Percentiles rank a stretch among this genome's conserved stretches.
Evolutionary conservation across 2,888 invertebrate genomes (phyloP).

Genomic region (Coelinius sp.): DNA sequence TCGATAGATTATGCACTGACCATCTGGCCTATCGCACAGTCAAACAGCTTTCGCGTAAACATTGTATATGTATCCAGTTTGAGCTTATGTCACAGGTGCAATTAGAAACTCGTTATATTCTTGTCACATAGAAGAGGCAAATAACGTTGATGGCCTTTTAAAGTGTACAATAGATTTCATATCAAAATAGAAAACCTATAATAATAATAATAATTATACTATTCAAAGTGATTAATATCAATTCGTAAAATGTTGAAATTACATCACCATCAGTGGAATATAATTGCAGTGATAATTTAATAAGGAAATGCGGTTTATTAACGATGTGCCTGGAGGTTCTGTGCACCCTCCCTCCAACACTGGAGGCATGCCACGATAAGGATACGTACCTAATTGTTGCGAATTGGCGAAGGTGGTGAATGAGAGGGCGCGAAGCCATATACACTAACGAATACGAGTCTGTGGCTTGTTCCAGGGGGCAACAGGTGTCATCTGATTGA

Average conservation of each 20-base stretch:
- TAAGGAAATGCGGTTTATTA: not conserved
- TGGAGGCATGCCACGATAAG: conserved; percentile 62
- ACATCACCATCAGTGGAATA: too few species aligned
- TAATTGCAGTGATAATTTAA: not conserved
- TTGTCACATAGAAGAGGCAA: conserved; percentile 20
- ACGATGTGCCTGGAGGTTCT: not conserved
- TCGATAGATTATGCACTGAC: not conserved
- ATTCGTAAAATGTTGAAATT: too few species aligned
- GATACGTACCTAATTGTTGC: conserved; percentile 69
- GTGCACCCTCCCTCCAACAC: conserved; percentile 31
- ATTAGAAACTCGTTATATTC: conserved; percentile 34
- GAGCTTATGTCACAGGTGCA: conserved; percentile 23
- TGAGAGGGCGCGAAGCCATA: conserved; percentile 52
- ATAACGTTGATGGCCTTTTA: conserved; percentile 41
- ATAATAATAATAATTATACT: not conserved
- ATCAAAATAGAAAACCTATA: not conserved
- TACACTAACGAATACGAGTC: conserved; percentile 13
- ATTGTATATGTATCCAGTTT: not conserved
- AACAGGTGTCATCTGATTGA: conserved; percentile 71
- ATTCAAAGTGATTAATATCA: too few species aligned
- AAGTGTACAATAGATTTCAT: not conserved
- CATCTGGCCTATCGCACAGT: not conserved
- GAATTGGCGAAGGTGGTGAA: conserved; percentile 67
- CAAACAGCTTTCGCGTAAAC: conserved; percentile 8
- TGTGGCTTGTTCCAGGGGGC: conserved; percentile 49